phyloP scores from a whole-genome alignment of 2,113 vertebrate species.

The Bagarius yarrelli region DNA sequence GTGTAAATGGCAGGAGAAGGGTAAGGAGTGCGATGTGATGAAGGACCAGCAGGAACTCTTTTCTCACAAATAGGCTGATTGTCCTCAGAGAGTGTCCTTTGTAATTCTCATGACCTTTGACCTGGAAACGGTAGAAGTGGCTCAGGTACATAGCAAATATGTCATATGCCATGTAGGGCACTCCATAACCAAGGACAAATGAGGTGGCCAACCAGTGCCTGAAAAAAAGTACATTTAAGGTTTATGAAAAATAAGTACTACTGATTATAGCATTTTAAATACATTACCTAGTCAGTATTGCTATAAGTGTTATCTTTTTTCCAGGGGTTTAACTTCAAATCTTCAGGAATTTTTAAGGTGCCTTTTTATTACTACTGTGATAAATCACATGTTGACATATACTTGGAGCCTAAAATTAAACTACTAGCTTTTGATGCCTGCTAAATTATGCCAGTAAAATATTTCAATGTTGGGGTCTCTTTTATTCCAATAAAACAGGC shows the following conservation, averaged over 20 bases:
- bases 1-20: slow-evolving; percentile 83
- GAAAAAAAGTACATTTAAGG: slow-evolving; percentile 39
- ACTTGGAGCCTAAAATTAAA: no score
- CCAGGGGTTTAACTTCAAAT: no score
- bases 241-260: not conserved
- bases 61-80: slow-evolving; percentile 79
- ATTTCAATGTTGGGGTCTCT: no score
- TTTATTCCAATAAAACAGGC: no score
- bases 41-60: slow-evolving; percentile 87
- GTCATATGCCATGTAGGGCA: slow-evolving; percentile 96
- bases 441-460: no score
- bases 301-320: no score
- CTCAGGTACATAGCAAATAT: slow-evolving; percentile 93
- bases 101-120: slow-evolving; percentile 72
- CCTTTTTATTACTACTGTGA: no score
- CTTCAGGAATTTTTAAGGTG: no score
- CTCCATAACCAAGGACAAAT: slow-evolving; percentile 85
- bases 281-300: no score
- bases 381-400: no score
- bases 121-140: slow-evolving; percentile 84
- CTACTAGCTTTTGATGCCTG: no score
- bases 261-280: no score
- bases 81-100: slow-evolving; percentile 73
- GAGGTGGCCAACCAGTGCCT: slow-evolving; percentile 91
- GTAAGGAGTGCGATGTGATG: slow-evolving; percentile 89